Conservation (phyloP, 2,113 vertebrate species). For the Pangasianodon gigas region DNA sequence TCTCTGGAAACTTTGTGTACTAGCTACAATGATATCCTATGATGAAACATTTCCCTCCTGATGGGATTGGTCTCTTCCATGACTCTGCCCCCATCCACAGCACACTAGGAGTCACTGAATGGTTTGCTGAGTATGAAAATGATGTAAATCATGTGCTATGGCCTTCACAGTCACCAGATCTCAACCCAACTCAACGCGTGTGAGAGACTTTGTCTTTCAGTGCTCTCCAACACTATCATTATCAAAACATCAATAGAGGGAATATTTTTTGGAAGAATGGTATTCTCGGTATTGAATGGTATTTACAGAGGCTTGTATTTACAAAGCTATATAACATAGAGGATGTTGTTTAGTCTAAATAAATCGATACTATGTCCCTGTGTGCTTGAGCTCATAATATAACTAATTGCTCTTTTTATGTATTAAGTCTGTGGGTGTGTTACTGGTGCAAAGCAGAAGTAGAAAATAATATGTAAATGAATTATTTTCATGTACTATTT, state of each 20-base stretch:
- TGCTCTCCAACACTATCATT: not conserved
- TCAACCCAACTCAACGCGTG: not conserved
- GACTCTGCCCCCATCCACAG: not conserved
- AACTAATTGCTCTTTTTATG: too few species aligned
- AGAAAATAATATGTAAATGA: too few species aligned
- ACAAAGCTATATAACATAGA: not conserved
- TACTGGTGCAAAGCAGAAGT: too few species aligned
- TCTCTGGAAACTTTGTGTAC: not conserved
- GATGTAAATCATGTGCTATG: too few species aligned
- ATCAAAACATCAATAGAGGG: not conserved
- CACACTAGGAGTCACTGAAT: not conserved
- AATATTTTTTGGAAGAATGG: not conserved
- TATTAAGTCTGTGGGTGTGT: too few species aligned
- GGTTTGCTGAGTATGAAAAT: too few species aligned
- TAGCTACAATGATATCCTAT: not conserved
- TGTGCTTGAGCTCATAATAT: too few species aligned
- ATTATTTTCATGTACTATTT: too few species aligned
- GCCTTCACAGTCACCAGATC: not conserved
- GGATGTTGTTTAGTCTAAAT: too few species aligned
- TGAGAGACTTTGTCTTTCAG: not conserved
- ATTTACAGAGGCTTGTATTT: not conserved
- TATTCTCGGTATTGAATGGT: too few species aligned
- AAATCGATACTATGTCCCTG: too few species aligned
- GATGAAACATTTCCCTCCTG: not conserved
- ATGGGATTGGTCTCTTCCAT: not conserved